A percentile compares a stretch with the other conserved stretches of the same genome.
Evolutionary conservation across 2,113 vertebrate species (phyloP).

Genomic region (Gavia stellata): DNA sequence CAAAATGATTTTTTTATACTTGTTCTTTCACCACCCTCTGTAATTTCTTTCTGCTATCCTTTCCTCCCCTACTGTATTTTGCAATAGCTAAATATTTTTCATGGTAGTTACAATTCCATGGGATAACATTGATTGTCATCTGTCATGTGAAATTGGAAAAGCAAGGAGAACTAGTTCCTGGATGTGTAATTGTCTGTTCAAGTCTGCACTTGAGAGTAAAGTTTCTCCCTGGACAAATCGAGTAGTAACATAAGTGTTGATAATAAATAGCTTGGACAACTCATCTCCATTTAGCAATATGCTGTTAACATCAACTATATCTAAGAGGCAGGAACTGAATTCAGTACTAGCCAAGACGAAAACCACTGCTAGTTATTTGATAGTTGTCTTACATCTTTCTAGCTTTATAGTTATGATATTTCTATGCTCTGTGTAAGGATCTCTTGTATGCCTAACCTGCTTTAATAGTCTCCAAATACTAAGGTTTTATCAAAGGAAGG

Average conservation of each 20-base stretch:
- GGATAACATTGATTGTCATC: neutral
- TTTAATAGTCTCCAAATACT: rapidly evolving
- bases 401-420: neutral
- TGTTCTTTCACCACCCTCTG: neutral
- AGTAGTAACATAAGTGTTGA: neutral
- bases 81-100: neutral
- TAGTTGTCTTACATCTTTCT: neutral
- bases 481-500: neutral
- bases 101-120: neutral
- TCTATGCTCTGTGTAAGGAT: neutral
- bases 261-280: neutral
- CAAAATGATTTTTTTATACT: neutral
- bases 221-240: neutral
- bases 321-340: neutral
- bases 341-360: neutral
- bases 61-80: neutral
- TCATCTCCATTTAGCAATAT: neutral
- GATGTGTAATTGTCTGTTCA: neutral
- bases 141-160: neutral
- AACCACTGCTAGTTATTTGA: neutral
- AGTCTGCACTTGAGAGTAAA: neutral
- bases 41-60: neutral
- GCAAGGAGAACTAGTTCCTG: neutral
- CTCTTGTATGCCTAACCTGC: neutral
- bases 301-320: neutral